phyloP scores from a whole-genome alignment of 2,888 invertebrate species.

The Chamaedrilus cognettii region DNA sequence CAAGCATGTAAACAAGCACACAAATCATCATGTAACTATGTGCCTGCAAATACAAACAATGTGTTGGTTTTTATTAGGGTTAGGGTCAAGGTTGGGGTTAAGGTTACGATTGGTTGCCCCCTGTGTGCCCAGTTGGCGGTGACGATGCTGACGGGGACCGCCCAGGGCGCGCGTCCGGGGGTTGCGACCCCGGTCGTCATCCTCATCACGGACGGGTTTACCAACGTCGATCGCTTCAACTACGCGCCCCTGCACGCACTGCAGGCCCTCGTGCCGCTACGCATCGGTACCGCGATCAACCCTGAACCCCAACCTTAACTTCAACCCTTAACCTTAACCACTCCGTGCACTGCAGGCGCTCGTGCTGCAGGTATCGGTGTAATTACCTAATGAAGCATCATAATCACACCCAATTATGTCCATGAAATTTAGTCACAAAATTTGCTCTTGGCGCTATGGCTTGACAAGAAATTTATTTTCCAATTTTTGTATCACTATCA shows the following conservation, averaged over 20 bases:
- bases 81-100: background rate
- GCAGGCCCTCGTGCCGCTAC: background rate
- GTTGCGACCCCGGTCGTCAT: background rate
- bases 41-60: background rate
- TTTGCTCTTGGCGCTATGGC: too few species aligned
- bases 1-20: too few species aligned
- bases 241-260: background rate
- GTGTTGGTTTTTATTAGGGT: background rate
- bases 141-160: background rate
- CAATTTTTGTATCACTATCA: too few species aligned
- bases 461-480: too few species aligned
- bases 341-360: too few species aligned
- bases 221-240: background rate
- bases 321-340: too few species aligned
- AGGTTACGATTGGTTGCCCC: background rate
- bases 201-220: background rate
- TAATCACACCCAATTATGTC: too few species aligned
- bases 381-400: too few species aligned
- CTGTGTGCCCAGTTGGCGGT: constrained; percentile 5
- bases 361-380: too few species aligned
- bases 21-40: too few species aligned
- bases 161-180: background rate
- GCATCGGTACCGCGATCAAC: constrained; percentile 4
- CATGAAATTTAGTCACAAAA: too few species aligned
- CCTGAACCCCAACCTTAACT: too few species aligned